Evolutionary conservation across 2,888 invertebrate species (phyloP).

Genomic region (Sympetrum striolatum): DNA sequence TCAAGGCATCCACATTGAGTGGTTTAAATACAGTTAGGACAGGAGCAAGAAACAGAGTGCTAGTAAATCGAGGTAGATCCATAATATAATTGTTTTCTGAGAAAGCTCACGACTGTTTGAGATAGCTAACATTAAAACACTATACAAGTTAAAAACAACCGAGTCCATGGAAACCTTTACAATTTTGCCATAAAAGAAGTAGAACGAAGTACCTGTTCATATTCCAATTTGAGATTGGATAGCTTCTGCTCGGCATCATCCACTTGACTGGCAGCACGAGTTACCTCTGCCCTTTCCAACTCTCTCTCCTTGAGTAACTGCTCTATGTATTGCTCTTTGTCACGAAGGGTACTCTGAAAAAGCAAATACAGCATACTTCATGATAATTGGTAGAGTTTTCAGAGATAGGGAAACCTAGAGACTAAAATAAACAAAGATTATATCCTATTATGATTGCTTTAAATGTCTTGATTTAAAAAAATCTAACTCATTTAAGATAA

Average conservation of each 20-base stretch:
- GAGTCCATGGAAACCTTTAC: no score
- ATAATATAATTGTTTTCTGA: no score
- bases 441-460: neutral
- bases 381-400: neutral
- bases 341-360: constrained; percentile 82
- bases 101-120: no score
- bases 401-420: neutral
- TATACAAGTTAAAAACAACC: no score
- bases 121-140: no score
- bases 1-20: no score
- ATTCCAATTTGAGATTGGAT: constrained; percentile 68
- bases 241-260: constrained; percentile 78
- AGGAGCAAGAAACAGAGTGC: no score
- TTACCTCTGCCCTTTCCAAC: constrained; percentile 86
- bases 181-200: no score
- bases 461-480: no score
- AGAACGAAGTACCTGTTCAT: constrained; percentile 65
- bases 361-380: neutral
- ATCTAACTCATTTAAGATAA: no score
- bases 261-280: constrained; percentile 79
- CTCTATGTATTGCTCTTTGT: constrained; percentile 94
- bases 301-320: constrained; percentile 90
- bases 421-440: neutral
- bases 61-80: no score
- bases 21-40: no score